phyloP scores from a whole-genome alignment of 2,888 invertebrate genomes.

The Alcis repandata region DNA sequence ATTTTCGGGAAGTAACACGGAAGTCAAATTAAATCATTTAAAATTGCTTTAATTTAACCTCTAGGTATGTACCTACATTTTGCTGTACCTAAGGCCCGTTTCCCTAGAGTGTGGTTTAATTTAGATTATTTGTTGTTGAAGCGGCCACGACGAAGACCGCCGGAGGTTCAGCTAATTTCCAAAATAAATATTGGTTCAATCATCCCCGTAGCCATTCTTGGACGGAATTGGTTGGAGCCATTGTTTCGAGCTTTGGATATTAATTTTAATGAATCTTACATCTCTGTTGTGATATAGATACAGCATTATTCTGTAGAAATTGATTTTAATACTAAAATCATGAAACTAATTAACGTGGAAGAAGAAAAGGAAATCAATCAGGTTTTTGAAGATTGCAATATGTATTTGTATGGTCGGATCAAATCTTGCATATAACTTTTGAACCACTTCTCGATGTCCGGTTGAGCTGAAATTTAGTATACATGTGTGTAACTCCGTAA shows the following conservation, averaged over 20 bases:
- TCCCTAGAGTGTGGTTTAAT: constrained; percentile 75
- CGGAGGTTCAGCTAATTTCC: constrained; percentile 80
- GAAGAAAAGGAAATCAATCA: too few species aligned
- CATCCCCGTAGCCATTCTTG: constrained; percentile 58
- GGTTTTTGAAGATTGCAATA: too few species aligned
- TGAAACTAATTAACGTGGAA: too few species aligned
- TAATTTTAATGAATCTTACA: constrained; percentile 34
- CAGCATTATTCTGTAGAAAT: not conserved
- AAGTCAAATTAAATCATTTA: too few species aligned
- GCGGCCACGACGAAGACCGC: constrained; percentile 62
- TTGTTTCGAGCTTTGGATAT: constrained; percentile 37
- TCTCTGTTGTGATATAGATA: not conserved
- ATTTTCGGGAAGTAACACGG: too few species aligned
- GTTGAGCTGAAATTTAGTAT: too few species aligned
- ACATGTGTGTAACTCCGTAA: too few species aligned
- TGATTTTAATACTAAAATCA: too few species aligned
- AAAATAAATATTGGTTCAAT: constrained; percentile 85
- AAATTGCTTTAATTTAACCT: too few species aligned
- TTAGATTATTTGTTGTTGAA: constrained; percentile 80
- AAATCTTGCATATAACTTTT: too few species aligned
- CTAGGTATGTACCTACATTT: not conserved
- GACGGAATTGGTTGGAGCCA: constrained; percentile 43
- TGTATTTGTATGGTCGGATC: too few species aligned
- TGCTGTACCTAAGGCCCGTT: constrained; percentile 30
- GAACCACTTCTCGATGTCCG: too few species aligned